Evolutionary conservation across 2,888 invertebrate species (phyloP).

Genomic region (Rhimphoctona megacephalus): DNA sequence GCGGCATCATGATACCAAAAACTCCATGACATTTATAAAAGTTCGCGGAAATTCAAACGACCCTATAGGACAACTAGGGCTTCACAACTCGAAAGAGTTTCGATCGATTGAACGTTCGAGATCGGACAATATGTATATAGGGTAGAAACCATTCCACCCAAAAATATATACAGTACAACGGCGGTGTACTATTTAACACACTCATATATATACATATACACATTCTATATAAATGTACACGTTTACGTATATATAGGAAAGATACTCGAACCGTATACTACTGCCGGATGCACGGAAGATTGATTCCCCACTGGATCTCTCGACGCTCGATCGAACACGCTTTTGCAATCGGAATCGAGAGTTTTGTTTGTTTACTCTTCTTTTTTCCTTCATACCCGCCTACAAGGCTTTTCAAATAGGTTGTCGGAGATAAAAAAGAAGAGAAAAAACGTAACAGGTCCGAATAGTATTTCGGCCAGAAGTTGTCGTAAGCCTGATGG

Average conservation of each 20-base stretch:
- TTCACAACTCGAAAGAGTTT: constrained; percentile 63
- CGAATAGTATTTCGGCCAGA: neutral
- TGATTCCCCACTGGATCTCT: constrained; percentile 71
- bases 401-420: constrained; percentile 25
- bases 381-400: constrained; percentile 16
- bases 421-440: constrained; percentile 33
- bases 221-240: constrained; percentile 2
- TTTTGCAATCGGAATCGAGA: constrained; percentile 71
- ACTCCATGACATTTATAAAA: constrained; percentile 46
- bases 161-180: constrained; percentile 33
- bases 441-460: neutral
- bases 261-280: constrained; percentile 60
- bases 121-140: constrained; percentile 41
- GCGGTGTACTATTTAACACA: constrained; percentile 48
- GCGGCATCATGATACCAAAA: constrained; percentile 57
- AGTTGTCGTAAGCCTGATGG: constrained; percentile 7
- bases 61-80: constrained; percentile 10
- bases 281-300: constrained; percentile 72
- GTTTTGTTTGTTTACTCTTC: constrained; percentile 65
- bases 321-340: constrained; percentile 72
- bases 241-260: constrained; percentile 20
- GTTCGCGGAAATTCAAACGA: constrained; percentile 58
- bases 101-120: constrained; percentile 69
- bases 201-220: neutral
- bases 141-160: constrained; percentile 26